A percentile compares a stretch with the other conserved stretches of the same genome.
phyloP scores from a whole-genome alignment of 2,113 vertebrate species.

The Tiliqua scincoides region DNA sequence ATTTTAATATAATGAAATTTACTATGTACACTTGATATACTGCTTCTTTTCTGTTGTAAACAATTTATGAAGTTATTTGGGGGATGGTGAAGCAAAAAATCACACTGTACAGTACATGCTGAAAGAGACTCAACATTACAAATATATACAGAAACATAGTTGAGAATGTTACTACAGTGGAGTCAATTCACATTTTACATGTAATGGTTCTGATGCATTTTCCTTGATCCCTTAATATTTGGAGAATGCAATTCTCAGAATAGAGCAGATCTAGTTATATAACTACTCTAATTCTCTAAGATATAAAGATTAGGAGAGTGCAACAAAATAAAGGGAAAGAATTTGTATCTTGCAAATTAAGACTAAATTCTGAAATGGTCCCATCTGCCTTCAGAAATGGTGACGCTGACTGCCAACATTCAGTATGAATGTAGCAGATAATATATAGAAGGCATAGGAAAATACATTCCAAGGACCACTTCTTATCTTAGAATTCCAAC shows the following conservation, averaged over 20 bases:
- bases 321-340: not conserved
- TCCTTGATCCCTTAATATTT: not conserved
- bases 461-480: not conserved
- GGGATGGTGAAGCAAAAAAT: not conserved
- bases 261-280: not conserved
- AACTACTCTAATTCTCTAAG: not conserved
- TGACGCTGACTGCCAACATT: not conserved
- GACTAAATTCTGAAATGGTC: not conserved
- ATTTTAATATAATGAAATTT: constrained; percentile 8
- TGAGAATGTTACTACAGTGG: not conserved
- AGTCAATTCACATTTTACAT: not conserved
- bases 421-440: not conserved
- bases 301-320: not conserved
- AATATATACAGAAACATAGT: not conserved
- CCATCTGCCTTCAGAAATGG: not conserved
- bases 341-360: not conserved
- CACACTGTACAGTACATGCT: not conserved
- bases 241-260: not conserved
- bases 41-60: not conserved
- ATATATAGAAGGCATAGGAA: not conserved
- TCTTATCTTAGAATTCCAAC: not conserved
- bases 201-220: not conserved
- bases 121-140: not conserved
- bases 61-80: not conserved
- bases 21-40: constrained; percentile 1